Percentiles rank a stretch among this genome's conserved stretches.
Conservation (phyloP, 1,140 invertebrate species). For the Alviniconcha marisindica region DNA sequence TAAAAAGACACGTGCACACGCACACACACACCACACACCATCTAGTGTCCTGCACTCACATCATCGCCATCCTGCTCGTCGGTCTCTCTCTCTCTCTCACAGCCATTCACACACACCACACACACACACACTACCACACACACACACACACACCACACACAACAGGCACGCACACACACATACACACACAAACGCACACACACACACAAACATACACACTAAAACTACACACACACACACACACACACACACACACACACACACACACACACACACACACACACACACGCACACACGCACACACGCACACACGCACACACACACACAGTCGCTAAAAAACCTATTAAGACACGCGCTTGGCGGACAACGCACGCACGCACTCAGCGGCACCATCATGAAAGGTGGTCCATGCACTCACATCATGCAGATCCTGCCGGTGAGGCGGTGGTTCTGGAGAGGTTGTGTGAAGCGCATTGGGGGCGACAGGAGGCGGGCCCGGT, state of each 20-base stretch:
- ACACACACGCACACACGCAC: too few species aligned
- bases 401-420: neutral
- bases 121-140: neutral
- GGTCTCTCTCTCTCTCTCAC: neutral
- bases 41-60: too few species aligned
- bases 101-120: neutral
- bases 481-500: constrained; percentile 37
- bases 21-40: too few species aligned
- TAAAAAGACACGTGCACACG: too few species aligned
- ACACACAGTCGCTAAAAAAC: too few species aligned
- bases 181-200: neutral
- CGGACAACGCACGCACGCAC: too few species aligned
- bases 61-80: too few species aligned
- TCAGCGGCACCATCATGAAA: too few species aligned
- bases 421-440: neutral
- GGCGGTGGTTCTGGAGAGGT: neutral
- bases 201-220: neutral
- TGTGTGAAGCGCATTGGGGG: neutral
- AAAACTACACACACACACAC: neutral
- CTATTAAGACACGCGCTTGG: too few species aligned
- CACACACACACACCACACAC: too few species aligned
- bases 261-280: neutral
- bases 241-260: neutral
- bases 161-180: neutral
- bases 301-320: too few species aligned